Conservation (phyloP, 2,113 vertebrate species). For the Echinops telfairi region DNA sequence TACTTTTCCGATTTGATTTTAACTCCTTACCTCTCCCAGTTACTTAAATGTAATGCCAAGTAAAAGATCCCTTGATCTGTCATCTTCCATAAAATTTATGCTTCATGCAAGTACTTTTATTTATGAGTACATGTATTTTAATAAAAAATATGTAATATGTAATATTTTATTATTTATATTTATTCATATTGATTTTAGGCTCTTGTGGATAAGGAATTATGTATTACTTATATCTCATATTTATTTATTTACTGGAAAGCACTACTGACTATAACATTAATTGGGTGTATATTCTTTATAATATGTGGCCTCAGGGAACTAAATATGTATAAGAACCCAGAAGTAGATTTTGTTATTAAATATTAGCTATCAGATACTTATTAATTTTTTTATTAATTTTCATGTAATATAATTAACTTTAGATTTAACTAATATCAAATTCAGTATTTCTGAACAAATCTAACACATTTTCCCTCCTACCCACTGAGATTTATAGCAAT, state of each 20-base stretch:
- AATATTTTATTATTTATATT: no score
- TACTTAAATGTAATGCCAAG: not conserved
- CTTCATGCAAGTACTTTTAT: not conserved
- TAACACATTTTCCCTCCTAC: not conserved
- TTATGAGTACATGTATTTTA: not conserved
- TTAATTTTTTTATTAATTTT: conserved; percentile 64
- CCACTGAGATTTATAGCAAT: conserved; percentile 21
- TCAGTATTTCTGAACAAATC: conserved; percentile 22
- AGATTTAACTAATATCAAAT: conserved; percentile 47
- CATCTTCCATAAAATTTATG: not conserved
- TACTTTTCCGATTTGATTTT: not conserved
- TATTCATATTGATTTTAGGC: not conserved
- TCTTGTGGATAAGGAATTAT: not conserved
- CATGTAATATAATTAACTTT: conserved; percentile 1
- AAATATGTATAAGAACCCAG: conserved; percentile 4
- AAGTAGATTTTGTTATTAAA: conserved; percentile 68
- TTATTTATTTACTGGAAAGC: not conserved
- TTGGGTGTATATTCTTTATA: not conserved
- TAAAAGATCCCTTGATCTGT: not conserved
- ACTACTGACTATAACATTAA: not conserved
- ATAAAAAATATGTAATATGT: no score
- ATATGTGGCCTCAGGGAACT: not conserved
- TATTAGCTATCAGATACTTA: not conserved
- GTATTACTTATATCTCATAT: not conserved
- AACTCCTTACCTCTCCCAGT: not conserved